These are phyloP conservation scores for Festucalex cinctus DNA, from an alignment of 2,113 vertebrate genomes.

Conservation along the genomic window DNA sequence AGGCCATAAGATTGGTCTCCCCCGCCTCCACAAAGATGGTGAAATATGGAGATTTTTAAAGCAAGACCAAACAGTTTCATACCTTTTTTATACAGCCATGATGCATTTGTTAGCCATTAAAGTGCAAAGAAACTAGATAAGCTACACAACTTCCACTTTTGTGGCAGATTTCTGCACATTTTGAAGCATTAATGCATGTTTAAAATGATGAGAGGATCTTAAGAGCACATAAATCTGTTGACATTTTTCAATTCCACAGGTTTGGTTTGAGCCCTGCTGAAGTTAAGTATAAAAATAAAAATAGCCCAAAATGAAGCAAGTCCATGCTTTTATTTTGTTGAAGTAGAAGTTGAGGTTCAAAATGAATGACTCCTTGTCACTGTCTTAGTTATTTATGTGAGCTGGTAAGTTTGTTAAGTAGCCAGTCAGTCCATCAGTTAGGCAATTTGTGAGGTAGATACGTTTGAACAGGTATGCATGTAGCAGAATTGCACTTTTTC, in stretches of 20 bases:
- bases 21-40: constrained; percentile 21
- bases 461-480: no score
- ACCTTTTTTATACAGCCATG: background rate
- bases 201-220: background rate
- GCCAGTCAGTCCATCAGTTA: no score
- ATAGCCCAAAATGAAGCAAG: background rate
- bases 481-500: no score
- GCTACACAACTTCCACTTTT: background rate
- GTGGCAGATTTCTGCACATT: background rate
- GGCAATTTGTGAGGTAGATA: no score
- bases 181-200: background rate
- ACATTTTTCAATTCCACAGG: background rate
- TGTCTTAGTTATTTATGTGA: no score
- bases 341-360: no score
- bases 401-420: no score
- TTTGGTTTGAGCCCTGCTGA: background rate
- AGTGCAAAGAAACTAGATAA: background rate
- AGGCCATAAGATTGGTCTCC: constrained; percentile 48
- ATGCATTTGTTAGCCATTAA: background rate
- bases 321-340: background rate
- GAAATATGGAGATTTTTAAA: constrained; percentile 2
- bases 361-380: no score
- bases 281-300: background rate
- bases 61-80: constrained; percentile 1
- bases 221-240: background rate